These are phyloP conservation scores for Rhadinocentrus ornatus DNA, from an alignment of 2,797 vertebrate genomes.

Conservation along the genomic window DNA sequence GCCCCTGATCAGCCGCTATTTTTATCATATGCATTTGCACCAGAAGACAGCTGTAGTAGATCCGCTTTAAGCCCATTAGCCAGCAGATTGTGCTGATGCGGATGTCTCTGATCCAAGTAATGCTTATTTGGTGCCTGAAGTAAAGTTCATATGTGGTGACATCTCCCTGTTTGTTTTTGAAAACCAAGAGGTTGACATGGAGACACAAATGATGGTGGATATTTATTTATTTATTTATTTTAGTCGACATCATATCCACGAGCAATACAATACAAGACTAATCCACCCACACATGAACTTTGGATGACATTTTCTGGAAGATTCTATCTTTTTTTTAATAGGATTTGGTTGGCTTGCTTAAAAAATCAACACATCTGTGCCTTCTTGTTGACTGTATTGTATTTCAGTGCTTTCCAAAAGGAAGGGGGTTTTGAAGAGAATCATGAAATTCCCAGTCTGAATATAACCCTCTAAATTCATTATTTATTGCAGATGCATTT, in stretches of 20 bases:
- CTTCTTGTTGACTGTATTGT: constrained; percentile 20
- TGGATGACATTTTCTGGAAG: constrained; percentile 1
- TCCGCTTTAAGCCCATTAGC: constrained; percentile 48
- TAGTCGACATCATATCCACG: no score
- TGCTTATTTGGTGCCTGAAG: constrained; percentile 47
- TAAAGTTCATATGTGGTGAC: constrained; percentile 64
- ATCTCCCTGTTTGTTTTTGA: constrained; percentile 56
- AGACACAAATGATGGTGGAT: constrained; percentile 11
- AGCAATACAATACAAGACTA: background rate
- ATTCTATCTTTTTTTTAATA: constrained; percentile 13
- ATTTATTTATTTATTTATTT: no score
- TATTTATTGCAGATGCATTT: constrained; percentile 21
- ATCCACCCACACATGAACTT: constrained; percentile 36
- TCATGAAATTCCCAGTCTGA: constrained; percentile 20
- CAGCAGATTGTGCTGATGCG: constrained; percentile 54
- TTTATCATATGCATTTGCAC: constrained; percentile 27
- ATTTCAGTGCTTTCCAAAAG: constrained; percentile 10
- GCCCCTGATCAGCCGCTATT: constrained; percentile 25
- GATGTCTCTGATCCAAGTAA: constrained; percentile 48
- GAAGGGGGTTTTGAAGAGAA: constrained; percentile 9
- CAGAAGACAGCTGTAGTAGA: constrained; percentile 36
- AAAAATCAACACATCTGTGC: constrained; percentile 7
- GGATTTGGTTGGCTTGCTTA: constrained; percentile 1
- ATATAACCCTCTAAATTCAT: constrained; percentile 17
- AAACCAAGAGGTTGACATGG: constrained; percentile 27